Conservation (phyloP, 2,797 vertebrate species). For the Prionace glauca region DNA sequence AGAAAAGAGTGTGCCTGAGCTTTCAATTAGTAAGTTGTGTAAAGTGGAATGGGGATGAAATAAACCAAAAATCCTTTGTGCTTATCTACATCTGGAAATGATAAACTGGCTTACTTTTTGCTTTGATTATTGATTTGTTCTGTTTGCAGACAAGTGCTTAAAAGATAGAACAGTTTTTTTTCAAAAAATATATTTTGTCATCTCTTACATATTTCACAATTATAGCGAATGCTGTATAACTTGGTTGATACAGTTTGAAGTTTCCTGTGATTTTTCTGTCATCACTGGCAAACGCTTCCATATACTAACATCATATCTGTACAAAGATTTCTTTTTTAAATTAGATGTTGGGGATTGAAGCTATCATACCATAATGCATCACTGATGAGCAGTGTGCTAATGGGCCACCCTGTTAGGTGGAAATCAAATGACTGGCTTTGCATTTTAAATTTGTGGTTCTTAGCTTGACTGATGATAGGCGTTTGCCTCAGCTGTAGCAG, state of each 20-base stretch:
- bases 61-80: background rate
- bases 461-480: slow-evolving; percentile 59
- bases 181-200: slow-evolving; percentile 57
- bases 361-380: slow-evolving; percentile 53
- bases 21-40: background rate
- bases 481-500: slow-evolving; percentile 58
- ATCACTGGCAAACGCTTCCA: slow-evolving; percentile 15
- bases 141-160: background rate
- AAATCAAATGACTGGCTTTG: slow-evolving; percentile 63
- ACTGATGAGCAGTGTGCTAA: slow-evolving; percentile 61
- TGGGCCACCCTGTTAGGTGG: slow-evolving; percentile 60
- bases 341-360: slow-evolving; percentile 43
- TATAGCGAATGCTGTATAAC: slow-evolving; percentile 59
- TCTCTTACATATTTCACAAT: slow-evolving; percentile 54
- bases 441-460: slow-evolving; percentile 60
- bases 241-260: slow-evolving; percentile 56
- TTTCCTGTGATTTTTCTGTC: slow-evolving; percentile 38
- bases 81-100: background rate
- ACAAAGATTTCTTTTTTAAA: slow-evolving; percentile 38
- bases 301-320: slow-evolving; percentile 24
- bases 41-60: background rate
- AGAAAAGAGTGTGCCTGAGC: background rate
- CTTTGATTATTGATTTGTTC: slow-evolving; percentile 27
- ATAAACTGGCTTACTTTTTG: background rate
- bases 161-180: slow-evolving; percentile 31